Percentiles rank a stretch among this genome's conserved stretches.
Conservation (phyloP, 1,140 invertebrate genomes). For the Aphelinus atriplicis region DNA sequence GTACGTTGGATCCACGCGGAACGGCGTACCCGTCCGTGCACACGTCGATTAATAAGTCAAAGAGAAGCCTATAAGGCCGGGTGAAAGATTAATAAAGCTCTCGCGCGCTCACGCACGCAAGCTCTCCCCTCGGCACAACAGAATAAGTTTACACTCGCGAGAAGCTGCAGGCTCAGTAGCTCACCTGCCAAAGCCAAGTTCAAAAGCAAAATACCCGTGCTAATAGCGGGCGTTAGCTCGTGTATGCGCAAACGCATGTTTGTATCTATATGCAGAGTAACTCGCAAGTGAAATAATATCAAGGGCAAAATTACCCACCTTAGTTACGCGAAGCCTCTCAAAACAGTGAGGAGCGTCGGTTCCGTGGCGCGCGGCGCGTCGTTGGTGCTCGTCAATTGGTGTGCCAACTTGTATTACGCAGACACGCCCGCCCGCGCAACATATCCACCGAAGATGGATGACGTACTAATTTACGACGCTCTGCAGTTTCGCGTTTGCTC, state of each 20-base stretch:
- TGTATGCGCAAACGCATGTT: neutral
- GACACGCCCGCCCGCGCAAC: neutral
- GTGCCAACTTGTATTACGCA: neutral
- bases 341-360: neutral
- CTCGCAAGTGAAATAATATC: constrained; percentile 21
- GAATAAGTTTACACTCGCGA: neutral
- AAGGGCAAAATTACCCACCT: constrained; percentile 27
- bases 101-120: neutral
- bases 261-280: constrained; percentile 8
- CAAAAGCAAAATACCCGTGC: constrained; percentile 30
- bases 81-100: constrained; percentile 19
- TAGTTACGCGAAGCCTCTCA: constrained; percentile 8
- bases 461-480: constrained; percentile 10
- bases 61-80: neutral
- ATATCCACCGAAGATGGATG: neutral
- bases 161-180: neutral
- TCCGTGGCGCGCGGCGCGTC: neutral
- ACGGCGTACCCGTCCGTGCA: too few species aligned
- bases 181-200: constrained; percentile 6
- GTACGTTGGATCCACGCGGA: too few species aligned
- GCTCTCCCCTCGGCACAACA: neutral
- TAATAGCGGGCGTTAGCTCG: constrained; percentile 20
- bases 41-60: too few species aligned
- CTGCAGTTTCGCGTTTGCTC: neutral
- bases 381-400: neutral